Evolutionary conservation across 2,888 invertebrate species (phyloP).

Genomic region (Pteria penguin): DNA sequence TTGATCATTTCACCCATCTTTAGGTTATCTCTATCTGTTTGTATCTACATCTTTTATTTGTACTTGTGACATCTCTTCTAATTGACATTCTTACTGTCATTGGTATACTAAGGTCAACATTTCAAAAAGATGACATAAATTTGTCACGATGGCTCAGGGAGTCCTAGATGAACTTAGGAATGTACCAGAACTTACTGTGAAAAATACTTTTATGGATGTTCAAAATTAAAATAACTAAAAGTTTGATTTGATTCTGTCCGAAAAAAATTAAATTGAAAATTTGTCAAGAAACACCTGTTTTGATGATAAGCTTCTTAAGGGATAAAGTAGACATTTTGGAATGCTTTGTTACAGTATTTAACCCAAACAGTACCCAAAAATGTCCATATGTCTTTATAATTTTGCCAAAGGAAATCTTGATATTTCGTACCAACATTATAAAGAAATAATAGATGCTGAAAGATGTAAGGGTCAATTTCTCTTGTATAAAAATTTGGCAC

Average conservation of each 20-base stretch:
- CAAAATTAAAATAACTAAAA: constrained; percentile 31
- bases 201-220: constrained; percentile 2
- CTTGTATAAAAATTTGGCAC: constrained; percentile 33
- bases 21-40: too few relatives aligned
- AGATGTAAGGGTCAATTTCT: constrained; percentile 32
- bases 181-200: not conserved
- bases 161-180: constrained; percentile 26
- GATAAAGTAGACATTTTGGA: constrained; percentile 18
- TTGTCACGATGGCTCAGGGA: constrained; percentile 23
- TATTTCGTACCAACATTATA: constrained; percentile 5
- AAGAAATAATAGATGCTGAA: constrained; percentile 9
- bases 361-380: constrained; percentile 41
- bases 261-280: constrained; percentile 26
- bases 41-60: constrained; percentile 26
- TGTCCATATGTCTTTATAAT: not conserved
- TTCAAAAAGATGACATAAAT: constrained; percentile 43
- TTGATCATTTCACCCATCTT: too few relatives aligned
- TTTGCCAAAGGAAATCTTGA: constrained; percentile 31
- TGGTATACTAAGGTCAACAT: constrained; percentile 38
- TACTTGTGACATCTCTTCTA: constrained; percentile 36
- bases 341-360: constrained; percentile 28
- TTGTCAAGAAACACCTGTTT: constrained; percentile 24
- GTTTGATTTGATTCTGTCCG: constrained; percentile 21
- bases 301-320: constrained; percentile 13
- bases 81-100: constrained; percentile 39